Conservation (phyloP, 2,888 invertebrate genomes). For the Glaucopsyche alexis region DNA sequence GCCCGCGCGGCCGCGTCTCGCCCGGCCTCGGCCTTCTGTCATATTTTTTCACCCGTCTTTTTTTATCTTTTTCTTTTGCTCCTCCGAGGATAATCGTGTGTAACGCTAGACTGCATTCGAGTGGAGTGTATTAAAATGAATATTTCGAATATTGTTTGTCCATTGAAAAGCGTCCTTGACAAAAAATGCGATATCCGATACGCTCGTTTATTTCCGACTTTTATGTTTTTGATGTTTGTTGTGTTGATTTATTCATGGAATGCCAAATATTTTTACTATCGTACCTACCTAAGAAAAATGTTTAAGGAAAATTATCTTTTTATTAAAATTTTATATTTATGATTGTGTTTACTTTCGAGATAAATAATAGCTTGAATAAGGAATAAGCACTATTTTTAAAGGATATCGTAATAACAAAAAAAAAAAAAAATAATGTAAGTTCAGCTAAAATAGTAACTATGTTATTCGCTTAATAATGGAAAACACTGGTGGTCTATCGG, state of each 20-base stretch:
- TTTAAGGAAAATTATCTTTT: neutral
- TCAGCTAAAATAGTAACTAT: conserved; percentile 30
- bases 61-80: conserved; percentile 43
- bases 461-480: conserved; percentile 37
- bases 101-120: conserved; percentile 68
- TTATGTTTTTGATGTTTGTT: conserved; percentile 43
- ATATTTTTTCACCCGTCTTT: conserved; percentile 46
- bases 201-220: conserved; percentile 12
- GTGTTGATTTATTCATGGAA: conserved; percentile 27
- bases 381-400: too few species aligned
- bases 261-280: neutral
- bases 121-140: conserved; percentile 62
- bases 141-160: conserved; percentile 41
- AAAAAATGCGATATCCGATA: conserved; percentile 17
- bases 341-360: too few species aligned
- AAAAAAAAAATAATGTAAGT: neutral
- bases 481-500: conserved; percentile 41
- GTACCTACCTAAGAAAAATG: neutral
- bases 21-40: conserved; percentile 51
- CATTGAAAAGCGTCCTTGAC: conserved; percentile 21
- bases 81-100: conserved; percentile 65
- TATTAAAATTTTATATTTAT: neutral
- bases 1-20: conserved; percentile 64
- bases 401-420: too few species aligned
- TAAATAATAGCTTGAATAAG: too few species aligned